phyloP scores from a whole-genome alignment of 35 echinoderm and acorn worm genomes.

The Ophioderma brevispina region DNA sequence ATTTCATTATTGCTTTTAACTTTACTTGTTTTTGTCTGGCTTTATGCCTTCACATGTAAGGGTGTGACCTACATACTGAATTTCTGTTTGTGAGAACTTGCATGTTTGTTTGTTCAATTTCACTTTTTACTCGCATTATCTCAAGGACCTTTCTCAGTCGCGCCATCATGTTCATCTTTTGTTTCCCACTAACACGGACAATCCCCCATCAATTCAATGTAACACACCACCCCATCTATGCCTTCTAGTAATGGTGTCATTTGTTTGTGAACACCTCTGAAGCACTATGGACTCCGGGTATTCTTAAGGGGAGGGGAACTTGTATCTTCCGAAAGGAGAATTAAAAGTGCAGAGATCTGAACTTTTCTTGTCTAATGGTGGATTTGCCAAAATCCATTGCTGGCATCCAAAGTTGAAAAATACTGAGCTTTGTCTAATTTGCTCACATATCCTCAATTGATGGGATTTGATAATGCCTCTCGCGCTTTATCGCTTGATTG shows the following conservation, averaged over 20 bases:
- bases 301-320: conserved; percentile 43
- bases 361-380: conserved; percentile 44
- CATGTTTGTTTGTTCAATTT: conserved; percentile 45
- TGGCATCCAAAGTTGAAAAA: conserved; percentile 64
- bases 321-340: conserved; percentile 71
- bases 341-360: conserved; percentile 65
- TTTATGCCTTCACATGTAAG: conserved; percentile 22
- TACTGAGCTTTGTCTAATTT: conserved; percentile 26
- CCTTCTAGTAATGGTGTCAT: conserved; percentile 47
- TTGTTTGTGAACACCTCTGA: conserved; percentile 57
- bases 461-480: conserved; percentile 68
- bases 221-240: conserved; percentile 7
- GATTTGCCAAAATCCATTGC: conserved; percentile 75
- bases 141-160: conserved; percentile 26
- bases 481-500: conserved; percentile 69
- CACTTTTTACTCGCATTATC: conserved; percentile 20
- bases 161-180: conserved; percentile 40
- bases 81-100: conserved; percentile 25
- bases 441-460: conserved; percentile 42
- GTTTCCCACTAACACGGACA: conserved; percentile 13
- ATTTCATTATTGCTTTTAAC: conserved; percentile 37
- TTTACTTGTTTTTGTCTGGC: conserved; percentile 31
- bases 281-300: conserved; percentile 58
- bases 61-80: conserved; percentile 37
- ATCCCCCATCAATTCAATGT: conserved; percentile 46